phyloP scores from a whole-genome alignment of 1,140 invertebrate genomes.

The Portunus trituberculatus region DNA sequence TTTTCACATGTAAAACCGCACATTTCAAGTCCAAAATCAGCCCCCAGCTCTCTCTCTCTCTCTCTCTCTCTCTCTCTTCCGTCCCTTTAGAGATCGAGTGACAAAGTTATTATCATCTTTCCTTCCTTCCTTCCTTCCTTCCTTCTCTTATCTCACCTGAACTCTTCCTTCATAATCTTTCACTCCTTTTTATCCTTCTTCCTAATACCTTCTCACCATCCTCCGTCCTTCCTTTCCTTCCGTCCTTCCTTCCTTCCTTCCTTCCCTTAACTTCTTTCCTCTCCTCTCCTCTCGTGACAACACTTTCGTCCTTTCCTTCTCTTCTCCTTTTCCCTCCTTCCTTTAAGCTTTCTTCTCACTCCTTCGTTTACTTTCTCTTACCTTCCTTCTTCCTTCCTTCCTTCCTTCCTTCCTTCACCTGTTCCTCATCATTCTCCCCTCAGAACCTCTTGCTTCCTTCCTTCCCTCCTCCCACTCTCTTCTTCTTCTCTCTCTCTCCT shows the following conservation, averaged over 20 bases:
- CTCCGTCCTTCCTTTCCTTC: neutral
- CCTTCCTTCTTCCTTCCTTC: neutral
- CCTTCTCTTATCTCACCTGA: neutral
- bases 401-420: neutral
- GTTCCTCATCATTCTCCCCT: neutral
- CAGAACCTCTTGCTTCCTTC: neutral
- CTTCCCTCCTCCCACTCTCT: neutral
- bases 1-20: too few relatives aligned
- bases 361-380: neutral
- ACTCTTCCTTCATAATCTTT: neutral
- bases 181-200: neutral
- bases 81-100: too few relatives aligned
- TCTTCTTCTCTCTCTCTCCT: neutral
- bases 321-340: neutral
- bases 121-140: too few relatives aligned
- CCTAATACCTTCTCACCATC: too few relatives aligned
- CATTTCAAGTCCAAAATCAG: too few relatives aligned
- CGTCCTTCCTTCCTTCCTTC: neutral
- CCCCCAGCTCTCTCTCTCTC: too few relatives aligned
- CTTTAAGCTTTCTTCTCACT: neutral
- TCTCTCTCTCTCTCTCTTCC: too few relatives aligned
- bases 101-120: too few relatives aligned
- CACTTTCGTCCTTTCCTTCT: neutral
- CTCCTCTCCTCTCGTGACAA: neutral
- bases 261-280: neutral